phyloP scores from a whole-genome alignment of 2,113 vertebrate genomes.

The Falcunculus frontatus region DNA sequence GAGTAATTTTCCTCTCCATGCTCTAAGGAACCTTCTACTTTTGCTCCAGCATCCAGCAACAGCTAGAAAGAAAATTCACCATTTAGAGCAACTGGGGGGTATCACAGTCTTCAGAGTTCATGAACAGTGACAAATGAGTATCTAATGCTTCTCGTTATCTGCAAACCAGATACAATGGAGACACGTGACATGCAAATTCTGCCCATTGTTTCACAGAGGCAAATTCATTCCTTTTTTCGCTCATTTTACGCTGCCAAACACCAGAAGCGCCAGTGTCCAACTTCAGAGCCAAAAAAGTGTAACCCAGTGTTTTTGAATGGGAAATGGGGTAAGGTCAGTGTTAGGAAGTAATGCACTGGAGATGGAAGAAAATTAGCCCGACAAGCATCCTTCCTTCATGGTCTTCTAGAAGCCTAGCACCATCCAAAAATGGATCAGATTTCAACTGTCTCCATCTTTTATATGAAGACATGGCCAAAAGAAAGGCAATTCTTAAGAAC shows the following conservation, averaged over 20 bases:
- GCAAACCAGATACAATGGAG: slow-evolving; percentile 33
- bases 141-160: slow-evolving; percentile 41
- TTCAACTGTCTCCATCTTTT: background rate
- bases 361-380: background rate
- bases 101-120: background rate
- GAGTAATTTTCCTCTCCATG: slow-evolving; percentile 96
- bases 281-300: slow-evolving; percentile 58
- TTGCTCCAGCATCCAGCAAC: slow-evolving; percentile 91
- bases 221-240: slow-evolving; percentile 44
- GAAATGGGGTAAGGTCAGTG: slow-evolving; percentile 16
- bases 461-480: background rate
- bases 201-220: background rate
- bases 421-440: background rate
- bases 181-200: slow-evolving; percentile 41
- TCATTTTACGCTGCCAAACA: slow-evolving; percentile 20
- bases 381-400: background rate
- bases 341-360: slow-evolving; percentile 38
- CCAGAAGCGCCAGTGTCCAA: background rate
- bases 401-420: background rate
- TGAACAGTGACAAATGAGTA: slow-evolving; percentile 36
- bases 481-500: background rate
- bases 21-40: slow-evolving; percentile 94
- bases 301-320: background rate
- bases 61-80: slow-evolving; percentile 77
- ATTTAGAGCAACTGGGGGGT: slow-evolving; percentile 17